A percentile compares a stretch with the other conserved stretches of the same genome.
These are phyloP conservation scores for Pipa parva DNA, from an alignment of 2,113 vertebrate species.

Conservation along the genomic window DNA sequence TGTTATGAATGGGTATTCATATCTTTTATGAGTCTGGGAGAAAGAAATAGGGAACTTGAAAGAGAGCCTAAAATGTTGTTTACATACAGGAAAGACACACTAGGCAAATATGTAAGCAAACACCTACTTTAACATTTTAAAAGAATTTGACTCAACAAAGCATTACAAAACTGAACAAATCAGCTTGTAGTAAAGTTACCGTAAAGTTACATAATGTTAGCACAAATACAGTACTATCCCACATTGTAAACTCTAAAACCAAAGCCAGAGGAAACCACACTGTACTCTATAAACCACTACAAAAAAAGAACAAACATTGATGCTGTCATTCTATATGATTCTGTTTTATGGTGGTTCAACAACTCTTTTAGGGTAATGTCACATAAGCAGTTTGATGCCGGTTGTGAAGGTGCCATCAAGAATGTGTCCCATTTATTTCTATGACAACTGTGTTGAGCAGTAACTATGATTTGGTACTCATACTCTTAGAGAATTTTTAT, in stretches of 20 bases:
- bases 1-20: slow-evolving; percentile 21
- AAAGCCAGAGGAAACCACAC: slow-evolving; percentile 1
- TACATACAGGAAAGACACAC: slow-evolving; percentile 29
- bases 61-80: slow-evolving; percentile 17
- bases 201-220: neutral
- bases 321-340: no score
- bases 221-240: neutral
- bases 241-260: neutral
- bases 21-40: slow-evolving; percentile 24
- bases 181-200: neutral
- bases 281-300: neutral
- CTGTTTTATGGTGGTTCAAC: neutral
- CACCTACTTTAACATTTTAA: slow-evolving; percentile 20
- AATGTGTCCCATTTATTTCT: no score
- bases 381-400: no score
- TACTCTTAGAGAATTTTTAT: no score
- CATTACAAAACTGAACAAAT: neutral
- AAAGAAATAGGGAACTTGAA: slow-evolving; percentile 31
- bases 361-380: no score
- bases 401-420: no score
- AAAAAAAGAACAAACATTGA: neutral
- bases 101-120: slow-evolving; percentile 35
- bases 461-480: no score
- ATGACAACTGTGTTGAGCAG: no score
- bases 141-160: slow-evolving; percentile 6